Evolutionary conservation across 2,797 vertebrate genomes (phyloP).

Genomic region (Oceanodroma leucorhoa): DNA sequence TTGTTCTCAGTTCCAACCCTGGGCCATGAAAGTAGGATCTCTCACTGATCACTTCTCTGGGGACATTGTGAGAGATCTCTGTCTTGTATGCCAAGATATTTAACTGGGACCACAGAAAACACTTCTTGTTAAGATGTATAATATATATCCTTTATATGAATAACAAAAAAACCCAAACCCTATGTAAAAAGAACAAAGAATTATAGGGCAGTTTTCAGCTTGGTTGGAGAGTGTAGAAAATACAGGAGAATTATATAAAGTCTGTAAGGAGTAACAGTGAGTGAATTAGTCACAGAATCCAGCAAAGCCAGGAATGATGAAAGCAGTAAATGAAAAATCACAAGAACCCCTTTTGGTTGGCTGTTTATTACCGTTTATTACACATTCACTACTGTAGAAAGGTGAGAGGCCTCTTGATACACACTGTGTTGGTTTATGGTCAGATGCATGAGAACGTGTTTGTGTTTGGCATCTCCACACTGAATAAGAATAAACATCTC

Average conservation of each 20-base stretch:
- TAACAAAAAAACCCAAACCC: rapidly evolving
- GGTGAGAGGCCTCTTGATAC: background rate
- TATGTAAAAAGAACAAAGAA: background rate
- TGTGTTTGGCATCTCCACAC: background rate
- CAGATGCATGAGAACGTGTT: background rate
- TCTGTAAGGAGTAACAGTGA: background rate
- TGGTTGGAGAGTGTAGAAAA: background rate
- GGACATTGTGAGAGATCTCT: background rate
- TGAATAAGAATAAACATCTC: background rate
- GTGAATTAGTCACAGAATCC: background rate
- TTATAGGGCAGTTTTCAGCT: background rate
- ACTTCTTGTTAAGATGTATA: rapidly evolving
- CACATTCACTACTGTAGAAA: background rate
- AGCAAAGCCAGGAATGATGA: background rate
- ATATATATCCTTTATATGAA: background rate
- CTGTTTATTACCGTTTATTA: background rate
- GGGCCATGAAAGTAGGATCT: background rate
- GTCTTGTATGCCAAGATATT: background rate
- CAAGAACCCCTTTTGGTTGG: rapidly evolving
- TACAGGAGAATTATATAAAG: background rate
- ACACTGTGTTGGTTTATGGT: background rate
- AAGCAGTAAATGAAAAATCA: background rate
- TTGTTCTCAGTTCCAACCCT: background rate
- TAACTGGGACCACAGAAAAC: background rate
- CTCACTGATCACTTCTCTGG: background rate